Evolutionary conservation across 2,113 vertebrate genomes (phyloP), one percentile per base, ranked within the genome.

Genomic region (Aleadryas rufinucha): DNA sequence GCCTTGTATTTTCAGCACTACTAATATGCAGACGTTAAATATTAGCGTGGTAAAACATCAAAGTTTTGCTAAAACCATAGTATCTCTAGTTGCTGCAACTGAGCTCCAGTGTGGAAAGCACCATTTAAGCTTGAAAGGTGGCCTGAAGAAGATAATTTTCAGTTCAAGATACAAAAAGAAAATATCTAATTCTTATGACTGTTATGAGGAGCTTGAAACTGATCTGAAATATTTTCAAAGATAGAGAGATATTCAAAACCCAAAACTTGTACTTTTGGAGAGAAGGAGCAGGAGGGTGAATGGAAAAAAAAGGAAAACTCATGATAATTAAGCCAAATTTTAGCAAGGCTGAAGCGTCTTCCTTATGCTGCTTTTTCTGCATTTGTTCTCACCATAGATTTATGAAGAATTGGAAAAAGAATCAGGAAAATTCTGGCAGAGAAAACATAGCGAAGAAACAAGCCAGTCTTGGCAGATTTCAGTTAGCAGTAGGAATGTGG

Each of bases 361-460:
- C 95, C 95, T 95, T 97, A 97, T 97, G 95, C 79, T 96, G 88
- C 91, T 88, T 96, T 95, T 97, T 95, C 71, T 96, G 94, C 92
- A 89, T 94, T 96, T 97, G 93, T 95, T 96, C 96, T 96, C 96
- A 97, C 92, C 91, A 96, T 95, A 89, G 89, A 86, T 95, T 95
- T 82, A 95, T 54, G 91, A 92, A 93, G 96, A 90, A 92, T 66
- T 96, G 95, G 94, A 82, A 97, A 93, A 94, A 95, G 92, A 96
- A 83, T 88, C 95, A 94, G 94, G 96, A 96, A 94, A 94, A 97
- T 94, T 96, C 96, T 97, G 96, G 95, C 96, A 97, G 78, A 91
- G 90, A 91, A 96, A 94, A 93, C 93, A 90, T 16, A 94, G 92
- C 0, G 6, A 94, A 94, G 90, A 68, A 96, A 63, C 90, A 96